A percentile compares a stretch with the other conserved stretches of the same genome.
These are phyloP conservation scores for Steinernema hermaphroditum DNA, from an alignment of 2,888 invertebrate genomes.

Conservation along the genomic window DNA sequence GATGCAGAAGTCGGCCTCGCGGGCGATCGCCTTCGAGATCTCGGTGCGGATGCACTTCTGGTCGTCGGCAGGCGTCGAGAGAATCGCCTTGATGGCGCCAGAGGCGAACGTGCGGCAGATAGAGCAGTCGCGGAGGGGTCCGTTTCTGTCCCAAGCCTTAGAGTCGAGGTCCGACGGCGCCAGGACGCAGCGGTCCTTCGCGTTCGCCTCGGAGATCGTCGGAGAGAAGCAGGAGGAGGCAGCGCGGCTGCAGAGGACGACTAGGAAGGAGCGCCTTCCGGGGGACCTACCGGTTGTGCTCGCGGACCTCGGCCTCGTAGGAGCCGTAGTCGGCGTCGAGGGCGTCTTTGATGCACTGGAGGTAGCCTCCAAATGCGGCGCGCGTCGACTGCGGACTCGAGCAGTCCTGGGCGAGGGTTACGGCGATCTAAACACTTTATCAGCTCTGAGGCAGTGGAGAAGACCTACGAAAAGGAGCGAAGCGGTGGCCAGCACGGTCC, in stretches of 20 bases:
- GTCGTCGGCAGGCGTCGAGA: constrained; percentile 63
- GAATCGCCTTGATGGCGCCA: constrained; percentile 65
- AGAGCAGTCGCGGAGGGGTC: constrained; percentile 64
- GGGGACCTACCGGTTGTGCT: constrained; percentile 52
- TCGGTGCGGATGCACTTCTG: constrained; percentile 65
- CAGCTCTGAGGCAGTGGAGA: not conserved
- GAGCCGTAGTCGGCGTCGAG: constrained; percentile 61
- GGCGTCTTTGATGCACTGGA: constrained; percentile 61
- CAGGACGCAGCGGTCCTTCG: constrained; percentile 62
- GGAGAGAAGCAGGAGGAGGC: constrained; percentile 62
- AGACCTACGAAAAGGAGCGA: not conserved
- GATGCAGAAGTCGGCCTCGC: constrained; percentile 62
- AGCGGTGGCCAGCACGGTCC: not conserved
- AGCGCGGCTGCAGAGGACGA: constrained; percentile 51
- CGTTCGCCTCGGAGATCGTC: constrained; percentile 62
- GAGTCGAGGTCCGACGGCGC: constrained; percentile 54
- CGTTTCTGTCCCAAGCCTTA: constrained; percentile 65
- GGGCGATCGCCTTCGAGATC: constrained; percentile 62
- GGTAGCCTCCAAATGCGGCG: constrained; percentile 56
- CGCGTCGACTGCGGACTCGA: constrained; percentile 47
- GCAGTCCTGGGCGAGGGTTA: constrained; percentile 50
- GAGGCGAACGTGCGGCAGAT: constrained; percentile 65
- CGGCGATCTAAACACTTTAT: not conserved
- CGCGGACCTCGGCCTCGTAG: constrained; percentile 61
- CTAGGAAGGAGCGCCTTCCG: not conserved